Base-by-base conservation (phyloP, 2,888 invertebrate genomes). In the Aspidiotus rigidus region DNA sequence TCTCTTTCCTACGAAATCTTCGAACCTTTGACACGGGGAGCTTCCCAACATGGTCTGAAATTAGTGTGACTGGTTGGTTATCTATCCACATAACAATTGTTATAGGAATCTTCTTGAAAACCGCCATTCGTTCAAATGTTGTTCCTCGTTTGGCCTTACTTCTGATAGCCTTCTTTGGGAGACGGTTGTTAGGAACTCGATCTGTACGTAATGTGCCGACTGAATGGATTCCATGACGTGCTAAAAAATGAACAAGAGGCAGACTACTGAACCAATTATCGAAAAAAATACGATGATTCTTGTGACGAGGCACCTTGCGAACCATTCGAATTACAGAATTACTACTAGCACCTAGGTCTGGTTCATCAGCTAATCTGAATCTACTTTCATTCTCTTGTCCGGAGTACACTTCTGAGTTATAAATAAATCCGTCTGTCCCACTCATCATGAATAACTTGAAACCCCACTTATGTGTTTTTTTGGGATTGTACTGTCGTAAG, bases 361-460 rank as follows among this genome's bases (percentile, higher is more conserved):
- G n/a, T n/a, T n/a, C n/a, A n/a, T n/a, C n/a, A n/a, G n/a, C n/a
- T n/a, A 49, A 49, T 10, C 11, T 49, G 9, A 10, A 49, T 11
- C 9, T 10, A 11, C 11, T 49, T 10, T 49, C n/a, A n/a, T 49
- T 49, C 11, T 49, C 49, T 49, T 49, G 49, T 10, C 11, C 49
- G 11, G 49, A 49, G 49, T 11, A 49, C 49, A 49, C 49, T 49
- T 49, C 49, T 49, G 11, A 49, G 11, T 49, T 49, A 49, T 49
- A 49, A 11, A 49, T 49, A 49, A 49, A 49, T 49, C 49, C 49
- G 11, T 49, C 49, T 10, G 49, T 49, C 9, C 11, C 11, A 49
- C 49, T 10, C 49, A 49, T 49, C 49, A 49, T 49, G 49, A 49
- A 49, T n/a, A n/a, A n/a, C n/a, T n/a, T n/a, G n/a, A n/a, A n/a